These are phyloP conservation scores for Sphaerophoria rueppellii DNA, from an alignment of 2,888 invertebrate genomes.

Conservation along the genomic window DNA sequence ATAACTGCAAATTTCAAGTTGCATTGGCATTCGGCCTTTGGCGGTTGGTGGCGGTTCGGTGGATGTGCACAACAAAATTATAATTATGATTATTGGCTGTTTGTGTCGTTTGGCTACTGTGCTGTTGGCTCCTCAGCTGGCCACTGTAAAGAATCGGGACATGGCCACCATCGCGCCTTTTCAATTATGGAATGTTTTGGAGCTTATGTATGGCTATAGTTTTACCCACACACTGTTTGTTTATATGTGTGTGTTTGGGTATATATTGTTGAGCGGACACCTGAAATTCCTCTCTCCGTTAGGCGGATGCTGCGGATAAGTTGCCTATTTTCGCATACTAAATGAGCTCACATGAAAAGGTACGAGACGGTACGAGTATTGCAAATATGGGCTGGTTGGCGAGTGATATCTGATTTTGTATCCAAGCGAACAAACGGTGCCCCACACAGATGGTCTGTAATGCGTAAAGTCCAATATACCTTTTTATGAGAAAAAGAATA, in stretches of 20 bases:
- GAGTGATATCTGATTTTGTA: slow-evolving; percentile 46
- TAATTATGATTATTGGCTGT: slow-evolving; percentile 72
- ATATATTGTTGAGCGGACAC: slow-evolving; percentile 56
- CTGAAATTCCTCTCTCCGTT: slow-evolving; percentile 61
- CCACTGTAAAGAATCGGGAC: background rate
- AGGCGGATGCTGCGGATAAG: slow-evolving; percentile 29
- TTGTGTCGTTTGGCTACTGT: slow-evolving; percentile 49
- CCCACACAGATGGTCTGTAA: slow-evolving; percentile 39
- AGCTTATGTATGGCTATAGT: slow-evolving; percentile 24
- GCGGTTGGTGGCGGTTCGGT: slow-evolving; percentile 6
- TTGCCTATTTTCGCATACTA: slow-evolving; percentile 20
- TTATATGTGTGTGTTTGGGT: slow-evolving; percentile 49
- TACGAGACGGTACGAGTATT: background rate
- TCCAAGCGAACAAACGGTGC: slow-evolving; percentile 2
- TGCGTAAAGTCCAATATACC: background rate
- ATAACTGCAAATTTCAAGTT: slow-evolving; percentile 66
- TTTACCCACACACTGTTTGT: slow-evolving; percentile 55
- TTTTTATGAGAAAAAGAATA: no score
- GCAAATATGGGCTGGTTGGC: slow-evolving; percentile 18
- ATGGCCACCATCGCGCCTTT: background rate
- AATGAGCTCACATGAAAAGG: slow-evolving; percentile 38
- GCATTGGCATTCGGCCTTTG: slow-evolving; percentile 25
- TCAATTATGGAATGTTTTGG: slow-evolving; percentile 68
- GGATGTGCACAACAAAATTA: slow-evolving; percentile 67
- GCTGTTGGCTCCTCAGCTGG: background rate